A percentile compares a stretch with the other conserved stretches of the same genome.
Conservation (phyloP, 2,113 vertebrate species). For the Sinocyclocheilus grahami region DNA sequence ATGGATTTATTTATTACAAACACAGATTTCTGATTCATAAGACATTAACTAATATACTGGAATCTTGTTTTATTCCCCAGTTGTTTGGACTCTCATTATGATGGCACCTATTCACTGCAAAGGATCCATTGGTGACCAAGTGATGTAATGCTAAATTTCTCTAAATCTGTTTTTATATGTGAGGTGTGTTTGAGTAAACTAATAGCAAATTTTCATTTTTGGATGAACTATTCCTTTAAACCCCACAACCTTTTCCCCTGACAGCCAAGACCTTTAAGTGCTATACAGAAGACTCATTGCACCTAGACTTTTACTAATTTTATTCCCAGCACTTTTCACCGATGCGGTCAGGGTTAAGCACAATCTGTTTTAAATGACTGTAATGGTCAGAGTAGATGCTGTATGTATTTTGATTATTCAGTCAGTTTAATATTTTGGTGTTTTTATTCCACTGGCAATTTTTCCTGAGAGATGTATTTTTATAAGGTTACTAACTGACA, state of each 20-base stretch:
- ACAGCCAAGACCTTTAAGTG: slow-evolving; percentile 2
- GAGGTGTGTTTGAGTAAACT: not conserved
- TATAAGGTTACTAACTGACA: not conserved
- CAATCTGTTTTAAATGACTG: not conserved
- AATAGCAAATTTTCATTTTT: not conserved
- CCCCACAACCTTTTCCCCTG: slow-evolving; percentile 10
- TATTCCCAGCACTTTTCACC: not conserved
- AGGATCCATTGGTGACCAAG: not conserved
- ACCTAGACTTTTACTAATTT: not conserved
- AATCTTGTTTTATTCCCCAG: not conserved
- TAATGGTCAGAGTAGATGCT: not conserved
- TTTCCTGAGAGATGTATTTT: not conserved
- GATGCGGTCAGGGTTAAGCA: not conserved
- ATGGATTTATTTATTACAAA: not conserved
- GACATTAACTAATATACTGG: not conserved
- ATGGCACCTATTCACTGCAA: not conserved
- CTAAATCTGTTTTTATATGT: not conserved
- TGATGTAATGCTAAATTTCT: not conserved
- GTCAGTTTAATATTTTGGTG: not conserved
- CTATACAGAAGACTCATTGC: not conserved
- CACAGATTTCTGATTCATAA: not conserved
- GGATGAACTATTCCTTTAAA: not conserved
- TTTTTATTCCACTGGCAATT: not conserved
- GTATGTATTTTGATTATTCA: not conserved
- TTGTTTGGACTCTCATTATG: not conserved